A percentile compares a stretch with the other conserved stretches of the same genome.
These are phyloP conservation scores for Trachelus iudaicus DNA, from an alignment of 2,888 invertebrate species.

Conservation along the genomic window DNA sequence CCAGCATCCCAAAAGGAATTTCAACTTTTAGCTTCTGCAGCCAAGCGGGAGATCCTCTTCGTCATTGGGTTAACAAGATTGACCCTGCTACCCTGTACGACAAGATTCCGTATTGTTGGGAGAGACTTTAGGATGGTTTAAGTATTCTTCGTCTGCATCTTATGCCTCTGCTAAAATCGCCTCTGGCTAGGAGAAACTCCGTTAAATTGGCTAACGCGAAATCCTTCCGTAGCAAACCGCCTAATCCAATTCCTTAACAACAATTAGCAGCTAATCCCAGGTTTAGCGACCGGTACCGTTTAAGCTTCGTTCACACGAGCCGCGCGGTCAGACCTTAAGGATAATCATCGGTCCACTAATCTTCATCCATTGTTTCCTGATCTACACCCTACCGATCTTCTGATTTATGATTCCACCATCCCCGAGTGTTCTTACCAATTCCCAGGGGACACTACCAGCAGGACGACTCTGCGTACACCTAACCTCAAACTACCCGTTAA, in stretches of 20 bases:
- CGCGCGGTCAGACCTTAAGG: constrained; percentile 12
- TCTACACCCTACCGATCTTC: constrained; percentile 25
- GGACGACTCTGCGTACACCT: neutral
- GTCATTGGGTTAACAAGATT: constrained; percentile 22
- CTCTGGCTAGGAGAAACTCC: neutral
- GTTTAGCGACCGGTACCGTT: constrained; percentile 24
- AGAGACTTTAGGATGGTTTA: neutral
- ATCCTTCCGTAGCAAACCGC: constrained; percentile 21
- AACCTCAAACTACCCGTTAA: neutral
- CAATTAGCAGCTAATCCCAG: constrained; percentile 45
- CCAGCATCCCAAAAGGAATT: neutral
- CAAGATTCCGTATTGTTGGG: neutral
- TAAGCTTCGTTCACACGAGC: constrained; percentile 18
- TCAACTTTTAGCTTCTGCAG: constrained; percentile 26
- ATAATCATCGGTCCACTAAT: constrained; percentile 35
- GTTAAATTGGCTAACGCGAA: constrained; percentile 43
- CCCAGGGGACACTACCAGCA: neutral
- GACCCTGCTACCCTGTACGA: neutral
- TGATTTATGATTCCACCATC: constrained; percentile 40
- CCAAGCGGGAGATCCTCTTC: constrained; percentile 20
- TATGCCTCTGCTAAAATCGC: neutral
- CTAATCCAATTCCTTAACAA: constrained; percentile 51
- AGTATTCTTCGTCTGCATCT: neutral
- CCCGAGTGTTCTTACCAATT: neutral
- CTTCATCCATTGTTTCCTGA: constrained; percentile 42